Conservation (phyloP, 2,797 vertebrate species). For the Halcyon smyrnensis region DNA sequence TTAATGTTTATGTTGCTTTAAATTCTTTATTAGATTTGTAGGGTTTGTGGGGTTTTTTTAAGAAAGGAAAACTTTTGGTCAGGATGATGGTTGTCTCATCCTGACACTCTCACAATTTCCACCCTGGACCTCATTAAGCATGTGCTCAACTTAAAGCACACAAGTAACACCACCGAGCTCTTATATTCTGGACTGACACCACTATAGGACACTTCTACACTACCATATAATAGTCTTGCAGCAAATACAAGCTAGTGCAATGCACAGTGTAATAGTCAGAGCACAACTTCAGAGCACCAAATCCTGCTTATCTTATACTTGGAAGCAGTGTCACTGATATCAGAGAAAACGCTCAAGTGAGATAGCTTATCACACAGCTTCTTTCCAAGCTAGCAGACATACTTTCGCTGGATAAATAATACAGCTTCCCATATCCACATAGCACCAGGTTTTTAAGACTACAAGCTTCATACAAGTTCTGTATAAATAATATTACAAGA, state of each 20-base stretch:
- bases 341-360: neutral
- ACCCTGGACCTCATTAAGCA: neutral
- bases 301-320: neutral
- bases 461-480: neutral
- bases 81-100: neutral
- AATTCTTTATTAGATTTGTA: neutral
- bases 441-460: neutral
- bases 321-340: neutral
- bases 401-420: neutral
- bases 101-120: neutral
- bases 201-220: neutral
- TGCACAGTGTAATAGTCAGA: neutral
- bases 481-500: too few species aligned
- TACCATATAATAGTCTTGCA: neutral
- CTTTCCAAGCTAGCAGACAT: neutral
- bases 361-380: neutral
- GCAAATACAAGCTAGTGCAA: neutral
- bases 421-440: neutral
- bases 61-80: neutral
- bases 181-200: neutral
- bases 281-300: neutral
- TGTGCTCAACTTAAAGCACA: neutral
- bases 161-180: neutral
- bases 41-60: too few species aligned
- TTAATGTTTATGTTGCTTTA: neutral